A percentile compares a stretch with the other conserved stretches of the same genome.
phyloP scores from a whole-genome alignment of 2,113 vertebrate species.

The Capreolus pygargus region DNA sequence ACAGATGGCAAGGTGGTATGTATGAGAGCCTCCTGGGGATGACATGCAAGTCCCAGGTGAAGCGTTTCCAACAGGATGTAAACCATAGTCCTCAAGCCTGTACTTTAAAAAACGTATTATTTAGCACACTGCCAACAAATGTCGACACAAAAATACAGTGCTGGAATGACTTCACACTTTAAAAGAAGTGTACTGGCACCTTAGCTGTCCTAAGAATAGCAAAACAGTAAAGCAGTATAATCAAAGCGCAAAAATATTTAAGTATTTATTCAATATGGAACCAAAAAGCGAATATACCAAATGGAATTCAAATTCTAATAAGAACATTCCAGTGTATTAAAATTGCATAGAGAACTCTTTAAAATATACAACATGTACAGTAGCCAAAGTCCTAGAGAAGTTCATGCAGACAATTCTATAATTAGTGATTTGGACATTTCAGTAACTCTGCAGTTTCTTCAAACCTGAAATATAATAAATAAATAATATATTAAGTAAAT shows the following conservation, averaged over 20 bases:
- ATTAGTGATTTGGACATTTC: conserved; percentile 78
- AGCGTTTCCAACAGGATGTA: conserved; percentile 80
- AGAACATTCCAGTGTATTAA: conserved; percentile 57
- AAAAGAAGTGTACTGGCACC: conserved; percentile 25
- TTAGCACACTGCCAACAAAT: conserved; percentile 79
- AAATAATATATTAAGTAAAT: conserved; percentile 13
- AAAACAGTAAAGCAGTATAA: neutral
- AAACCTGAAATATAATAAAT: conserved; percentile 83
- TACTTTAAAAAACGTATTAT: conserved; percentile 79
- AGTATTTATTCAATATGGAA: conserved; percentile 75
- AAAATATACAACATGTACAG: conserved; percentile 62
- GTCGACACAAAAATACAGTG: conserved; percentile 75
- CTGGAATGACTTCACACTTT: conserved; percentile 63
- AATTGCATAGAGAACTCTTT: conserved; percentile 49
- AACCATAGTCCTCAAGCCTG: conserved; percentile 65
- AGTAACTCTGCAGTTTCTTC: conserved; percentile 89
- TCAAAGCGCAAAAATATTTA: conserved; percentile 40
- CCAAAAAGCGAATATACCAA: conserved; percentile 56
- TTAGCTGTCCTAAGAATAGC: conserved; percentile 28
- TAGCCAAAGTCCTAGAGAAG: conserved; percentile 12
- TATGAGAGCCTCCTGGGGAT: conserved; percentile 68
- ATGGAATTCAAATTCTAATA: conserved; percentile 30
- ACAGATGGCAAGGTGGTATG: conserved; percentile 77
- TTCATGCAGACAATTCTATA: conserved; percentile 59
- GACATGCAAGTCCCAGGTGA: conserved; percentile 71